These are phyloP conservation scores for Chrysomallon squamiferum DNA, from an alignment of 1,140 invertebrate species.

Conservation along the genomic window DNA sequence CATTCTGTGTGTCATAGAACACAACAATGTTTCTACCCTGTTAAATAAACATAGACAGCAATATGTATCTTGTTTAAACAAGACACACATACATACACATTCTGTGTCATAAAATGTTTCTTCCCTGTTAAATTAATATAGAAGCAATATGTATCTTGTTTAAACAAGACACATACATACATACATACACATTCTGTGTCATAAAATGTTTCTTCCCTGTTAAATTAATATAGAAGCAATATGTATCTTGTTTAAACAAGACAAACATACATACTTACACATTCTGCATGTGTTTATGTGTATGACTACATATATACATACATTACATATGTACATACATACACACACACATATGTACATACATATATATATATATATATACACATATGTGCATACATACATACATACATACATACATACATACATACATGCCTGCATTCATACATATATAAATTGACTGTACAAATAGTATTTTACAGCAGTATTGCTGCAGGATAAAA, in stretches of 20 bases:
- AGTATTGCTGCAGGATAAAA: too few species aligned
- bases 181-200: slow-evolving; percentile 98
- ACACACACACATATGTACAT: slow-evolving; percentile 99
- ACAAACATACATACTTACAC: slow-evolving; percentile 97
- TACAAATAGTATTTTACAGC: too few species aligned
- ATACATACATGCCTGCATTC: background rate
- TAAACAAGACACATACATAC: too few species aligned
- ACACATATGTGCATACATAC: too few species aligned
- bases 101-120: slow-evolving; percentile 98
- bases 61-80: too few species aligned
- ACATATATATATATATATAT: too few species aligned
- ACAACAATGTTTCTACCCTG: slow-evolving; percentile 90
- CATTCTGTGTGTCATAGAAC: slow-evolving; percentile 99
- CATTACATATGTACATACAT: too few species aligned
- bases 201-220: slow-evolving; percentile 87
- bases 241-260: too few species aligned
- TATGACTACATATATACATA: too few species aligned
- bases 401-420: too few species aligned
- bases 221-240: slow-evolving; percentile 70
- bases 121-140: slow-evolving; percentile 73
- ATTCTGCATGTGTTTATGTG: slow-evolving; percentile 64
- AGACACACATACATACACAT: too few species aligned
- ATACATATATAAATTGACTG: background rate
- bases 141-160: too few species aligned
- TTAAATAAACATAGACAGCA: slow-evolving; percentile 17